A percentile compares a stretch with the other conserved stretches of the same genome.
Evolutionary conservation across 2,113 vertebrate species (phyloP).

Genomic region (Python bivittatus): DNA sequence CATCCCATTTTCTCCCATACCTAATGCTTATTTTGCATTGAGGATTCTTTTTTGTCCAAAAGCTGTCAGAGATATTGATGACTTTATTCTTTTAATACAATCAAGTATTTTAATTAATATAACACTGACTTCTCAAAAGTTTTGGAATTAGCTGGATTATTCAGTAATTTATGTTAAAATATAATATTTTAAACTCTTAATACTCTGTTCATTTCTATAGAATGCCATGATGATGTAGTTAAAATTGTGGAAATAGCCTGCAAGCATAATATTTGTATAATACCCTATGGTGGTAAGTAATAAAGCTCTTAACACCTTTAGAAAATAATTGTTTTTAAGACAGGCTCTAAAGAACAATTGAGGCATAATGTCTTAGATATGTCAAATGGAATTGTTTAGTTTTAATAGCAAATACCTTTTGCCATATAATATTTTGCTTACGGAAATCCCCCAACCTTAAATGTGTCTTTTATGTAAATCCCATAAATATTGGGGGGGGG

Average conservation of each 20-base stretch:
- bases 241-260: conserved; percentile 94
- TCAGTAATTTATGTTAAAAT: neutral
- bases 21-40: neutral
- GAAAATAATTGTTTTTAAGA: neutral
- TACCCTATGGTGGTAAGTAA: conserved; percentile 94
- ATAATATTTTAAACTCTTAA: conserved; percentile 33
- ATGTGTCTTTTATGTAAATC: neutral
- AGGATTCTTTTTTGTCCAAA: neutral
- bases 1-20: neutral
- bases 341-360: neutral
- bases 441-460: neutral
- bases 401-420: neutral
- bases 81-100: neutral
- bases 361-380: neutral
- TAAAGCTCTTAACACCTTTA: conserved; percentile 27
- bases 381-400: neutral
- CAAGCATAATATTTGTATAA: conserved; percentile 95
- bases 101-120: conserved; percentile 1
- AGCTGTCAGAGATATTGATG: neutral
- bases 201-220: conserved; percentile 71
- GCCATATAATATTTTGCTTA: neutral
- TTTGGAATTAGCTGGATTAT: neutral
- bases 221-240: conserved; percentile 92
- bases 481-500: neutral
- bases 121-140: neutral